These are phyloP conservation scores for Artibeus jamaicensis DNA, from an alignment of 2,797 vertebrate species.

Conservation along the genomic window DNA sequence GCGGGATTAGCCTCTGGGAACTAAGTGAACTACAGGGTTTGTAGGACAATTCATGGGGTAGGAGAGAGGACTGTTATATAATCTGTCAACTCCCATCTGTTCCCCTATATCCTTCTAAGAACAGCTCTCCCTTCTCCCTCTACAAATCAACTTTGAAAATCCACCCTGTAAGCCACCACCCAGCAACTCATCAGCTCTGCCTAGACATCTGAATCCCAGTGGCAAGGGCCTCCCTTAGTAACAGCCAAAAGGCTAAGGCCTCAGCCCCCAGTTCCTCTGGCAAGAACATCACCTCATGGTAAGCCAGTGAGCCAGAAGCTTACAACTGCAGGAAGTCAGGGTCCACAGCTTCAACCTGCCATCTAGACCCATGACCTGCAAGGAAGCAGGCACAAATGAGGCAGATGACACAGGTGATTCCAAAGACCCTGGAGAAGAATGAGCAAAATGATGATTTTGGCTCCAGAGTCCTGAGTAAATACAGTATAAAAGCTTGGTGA, in stretches of 20 bases:
- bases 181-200: neutral
- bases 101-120: neutral
- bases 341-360: constrained; percentile 41
- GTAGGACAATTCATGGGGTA: neutral
- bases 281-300: neutral
- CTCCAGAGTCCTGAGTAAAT: constrained; percentile 26
- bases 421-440: constrained; percentile 30
- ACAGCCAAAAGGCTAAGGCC: neutral
- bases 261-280: neutral
- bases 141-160: neutral
- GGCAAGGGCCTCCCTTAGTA: neutral
- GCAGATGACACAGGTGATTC: constrained; percentile 1
- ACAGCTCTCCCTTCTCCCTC: neutral
- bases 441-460: constrained; percentile 48
- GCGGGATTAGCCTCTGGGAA: neutral
- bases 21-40: neutral
- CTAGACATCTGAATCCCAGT: neutral
- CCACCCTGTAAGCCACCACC: neutral
- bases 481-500: constrained; percentile 52
- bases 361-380: constrained; percentile 46
- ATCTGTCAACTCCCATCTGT: neutral
- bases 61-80: neutral
- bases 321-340: constrained; percentile 47
- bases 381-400: neutral
- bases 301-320: constrained; percentile 52